A percentile compares a stretch with the other conserved stretches of the same genome.
phyloP scores from a whole-genome alignment of 2,888 invertebrate genomes.

The Rhyacophila evoluta region DNA sequence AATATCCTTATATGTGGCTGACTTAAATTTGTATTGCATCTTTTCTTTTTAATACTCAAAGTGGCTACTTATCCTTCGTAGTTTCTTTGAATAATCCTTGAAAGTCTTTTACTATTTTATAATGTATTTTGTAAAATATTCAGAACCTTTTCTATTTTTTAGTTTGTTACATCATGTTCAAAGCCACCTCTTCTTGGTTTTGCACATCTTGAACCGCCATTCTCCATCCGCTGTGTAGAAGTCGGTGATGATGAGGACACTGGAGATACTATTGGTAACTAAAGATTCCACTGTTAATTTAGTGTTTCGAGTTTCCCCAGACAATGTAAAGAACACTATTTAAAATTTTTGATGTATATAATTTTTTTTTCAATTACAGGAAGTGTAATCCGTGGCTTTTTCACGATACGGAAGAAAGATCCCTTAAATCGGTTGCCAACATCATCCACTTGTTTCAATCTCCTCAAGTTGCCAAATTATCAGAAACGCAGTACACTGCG shows the following conservation, averaged over 20 bases:
- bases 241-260: slow-evolving; percentile 98
- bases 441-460: slow-evolving; percentile 98
- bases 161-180: slow-evolving; percentile 96
- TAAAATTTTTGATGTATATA: too few species aligned
- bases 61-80: too few species aligned
- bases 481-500: slow-evolving; percentile 94
- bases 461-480: slow-evolving; percentile 98
- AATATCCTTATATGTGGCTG: too few species aligned
- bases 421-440: slow-evolving; percentile 96
- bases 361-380: slow-evolving; percentile 68
- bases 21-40: too few species aligned
- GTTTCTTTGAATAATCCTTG: too few species aligned
- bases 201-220: slow-evolving; percentile 95
- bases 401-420: slow-evolving; percentile 95
- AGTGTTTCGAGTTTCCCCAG: too few species aligned
- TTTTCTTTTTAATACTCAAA: too few species aligned
- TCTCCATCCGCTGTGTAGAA: slow-evolving; percentile 98
- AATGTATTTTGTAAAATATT: too few species aligned
- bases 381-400: slow-evolving; percentile 97
- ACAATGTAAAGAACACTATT: too few species aligned
- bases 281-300: too few species aligned
- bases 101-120: too few species aligned
- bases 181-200: slow-evolving; percentile 97
- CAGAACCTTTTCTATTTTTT: slow-evolving; percentile 52
- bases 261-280: slow-evolving; percentile 83